Base-by-base conservation (phyloP, 2,113 vertebrate species). In the Lates calcarifer region DNA sequence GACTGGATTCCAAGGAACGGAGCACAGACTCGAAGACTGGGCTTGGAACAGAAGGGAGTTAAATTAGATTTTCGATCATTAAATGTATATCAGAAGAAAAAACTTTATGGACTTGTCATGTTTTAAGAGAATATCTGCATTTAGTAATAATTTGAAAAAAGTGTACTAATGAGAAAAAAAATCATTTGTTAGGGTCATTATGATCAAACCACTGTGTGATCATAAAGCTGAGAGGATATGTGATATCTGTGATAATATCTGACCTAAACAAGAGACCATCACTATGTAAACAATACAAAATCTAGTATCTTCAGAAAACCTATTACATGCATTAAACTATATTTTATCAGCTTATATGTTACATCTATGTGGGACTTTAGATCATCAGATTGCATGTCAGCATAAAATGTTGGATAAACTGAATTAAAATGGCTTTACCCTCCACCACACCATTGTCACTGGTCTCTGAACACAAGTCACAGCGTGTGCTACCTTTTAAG, bases 1-100 rank as follows among this genome's bases (percentile, higher is more conserved):
- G 75, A 81, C 6, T 91, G 94, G 94, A 93, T 77, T 69, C 3
- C 1, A 5, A 1, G 85, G 88, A 90, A 71, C 14, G 84, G 87
- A 86, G 60, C 22, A 1, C 3, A 79, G 29, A 13, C 3, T 55
- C 0, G 2, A 39, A 60, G 43, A 71, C 22, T 45, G 37, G 62
- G 66, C 63, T 33, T 39, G 64, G 41, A 81, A 41, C 20, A 35
- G 2, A 55, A 20, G 6, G n/a, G 60, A 62, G 8, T 14, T 47
- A 20, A 55, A 31, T 18, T 31, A 5, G 7, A 35, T 29, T 39
- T 43, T 26, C 55, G 74, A 12, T 37, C 14, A 60, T 45, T 58
- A n/a, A 55, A 37, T 43, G 13, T 39, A 2, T 0, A 26, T 35
- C 6, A 49, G 13, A 51, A 4, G 13, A 5, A 26, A 13, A 45